Conservation (phyloP, 1,140 invertebrate species). For the Protaetia brevitarsis region DNA sequence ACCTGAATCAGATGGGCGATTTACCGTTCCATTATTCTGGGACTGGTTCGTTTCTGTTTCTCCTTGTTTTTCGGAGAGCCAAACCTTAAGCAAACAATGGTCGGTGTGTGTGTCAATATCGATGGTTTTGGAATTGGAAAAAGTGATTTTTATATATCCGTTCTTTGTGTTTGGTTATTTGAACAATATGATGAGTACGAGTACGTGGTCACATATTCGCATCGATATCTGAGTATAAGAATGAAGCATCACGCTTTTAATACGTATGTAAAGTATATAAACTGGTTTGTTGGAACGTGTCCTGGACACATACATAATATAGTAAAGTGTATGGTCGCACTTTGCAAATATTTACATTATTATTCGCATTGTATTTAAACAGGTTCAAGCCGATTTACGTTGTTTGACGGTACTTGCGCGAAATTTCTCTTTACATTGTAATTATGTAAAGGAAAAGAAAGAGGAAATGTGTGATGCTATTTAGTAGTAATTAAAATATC, state of each 20-base stretch:
- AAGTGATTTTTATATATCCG: slow-evolving; percentile 15
- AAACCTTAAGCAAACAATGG: slow-evolving; percentile 6
- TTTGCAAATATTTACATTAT: slow-evolving; percentile 2
- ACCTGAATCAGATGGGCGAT: slow-evolving; percentile 11
- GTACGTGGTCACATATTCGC: background rate
- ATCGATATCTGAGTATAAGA: background rate
- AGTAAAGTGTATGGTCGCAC: background rate
- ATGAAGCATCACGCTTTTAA: no score
- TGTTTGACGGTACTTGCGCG: background rate
- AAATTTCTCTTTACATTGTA: slow-evolving; percentile 4
- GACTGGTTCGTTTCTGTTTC: background rate
- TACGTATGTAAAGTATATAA: slow-evolving; percentile 1
- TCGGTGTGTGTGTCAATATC: background rate
- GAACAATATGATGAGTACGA: slow-evolving; percentile 3
- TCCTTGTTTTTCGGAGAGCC: slow-evolving; percentile 7
- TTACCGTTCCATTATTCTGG: slow-evolving; percentile 2
- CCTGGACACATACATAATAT: background rate
- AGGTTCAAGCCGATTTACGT: background rate
- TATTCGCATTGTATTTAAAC: slow-evolving; percentile 1
- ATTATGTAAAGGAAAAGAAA: no score
- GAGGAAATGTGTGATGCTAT: no score
- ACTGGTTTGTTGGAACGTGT: background rate
- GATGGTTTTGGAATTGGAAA: background rate
- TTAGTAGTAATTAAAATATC: no score
- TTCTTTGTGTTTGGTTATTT: slow-evolving; percentile 6